phyloP scores from a whole-genome alignment of 2,888 invertebrate species.

The Meiosimyza platycephala region DNA sequence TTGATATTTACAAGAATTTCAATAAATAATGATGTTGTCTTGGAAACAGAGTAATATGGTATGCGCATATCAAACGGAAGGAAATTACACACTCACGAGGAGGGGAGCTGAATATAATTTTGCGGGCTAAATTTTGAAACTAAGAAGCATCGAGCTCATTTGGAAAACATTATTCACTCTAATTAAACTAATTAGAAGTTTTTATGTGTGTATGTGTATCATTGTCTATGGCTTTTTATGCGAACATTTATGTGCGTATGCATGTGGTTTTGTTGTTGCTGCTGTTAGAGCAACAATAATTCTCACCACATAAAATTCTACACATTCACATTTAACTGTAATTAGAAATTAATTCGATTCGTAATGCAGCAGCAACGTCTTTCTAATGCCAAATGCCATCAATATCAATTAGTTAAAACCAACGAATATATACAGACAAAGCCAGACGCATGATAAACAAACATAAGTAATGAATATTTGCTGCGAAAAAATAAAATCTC shows the following conservation, averaged over 20 bases:
- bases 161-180: slow-evolving; percentile 41
- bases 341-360: slow-evolving; percentile 47
- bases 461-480: slow-evolving; percentile 32
- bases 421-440: slow-evolving; percentile 14
- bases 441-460: slow-evolving; percentile 12
- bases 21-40: too few species aligned
- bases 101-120: too few species aligned
- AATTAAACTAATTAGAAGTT: slow-evolving; percentile 48
- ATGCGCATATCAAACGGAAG: too few species aligned
- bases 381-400: slow-evolving; percentile 45
- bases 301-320: slow-evolving; percentile 44
- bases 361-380: slow-evolving; percentile 42
- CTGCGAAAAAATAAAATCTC: slow-evolving; percentile 16
- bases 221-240: background rate
- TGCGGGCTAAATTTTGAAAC: too few species aligned
- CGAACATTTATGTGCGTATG: background rate
- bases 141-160: too few species aligned
- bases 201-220: slow-evolving; percentile 12
- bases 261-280: background rate
- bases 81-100: too few species aligned
- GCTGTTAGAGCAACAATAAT: slow-evolving; percentile 40
- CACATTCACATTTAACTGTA: slow-evolving; percentile 45
- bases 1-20: too few species aligned
- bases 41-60: too few species aligned
- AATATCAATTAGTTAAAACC: slow-evolving; percentile 46